Conservation (phyloP, 2,888 invertebrate species). For the Mimachlamys varia region DNA sequence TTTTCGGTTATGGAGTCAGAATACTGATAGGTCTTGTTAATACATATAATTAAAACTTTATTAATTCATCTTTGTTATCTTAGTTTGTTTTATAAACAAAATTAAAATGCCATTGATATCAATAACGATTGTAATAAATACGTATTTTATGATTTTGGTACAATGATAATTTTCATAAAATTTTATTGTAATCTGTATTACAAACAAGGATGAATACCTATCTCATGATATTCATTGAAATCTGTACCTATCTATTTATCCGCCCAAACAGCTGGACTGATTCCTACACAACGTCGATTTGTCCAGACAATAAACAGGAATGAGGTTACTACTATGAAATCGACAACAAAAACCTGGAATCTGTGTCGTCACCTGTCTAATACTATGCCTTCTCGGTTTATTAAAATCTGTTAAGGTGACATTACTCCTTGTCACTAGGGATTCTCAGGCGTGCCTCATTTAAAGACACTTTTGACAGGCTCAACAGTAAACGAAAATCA, state of each 20-base stretch:
- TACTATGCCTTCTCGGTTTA: neutral
- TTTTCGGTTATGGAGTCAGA: neutral
- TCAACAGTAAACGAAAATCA: neutral
- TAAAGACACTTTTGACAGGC: neutral
- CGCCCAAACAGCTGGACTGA: neutral
- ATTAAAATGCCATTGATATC: no score
- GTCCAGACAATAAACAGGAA: no score
- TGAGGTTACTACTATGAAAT: no score
- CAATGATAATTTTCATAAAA: no score
- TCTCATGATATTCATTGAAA: neutral
- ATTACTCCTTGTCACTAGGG: neutral
- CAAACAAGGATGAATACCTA: neutral
- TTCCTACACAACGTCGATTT: neutral
- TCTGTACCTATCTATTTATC: neutral
- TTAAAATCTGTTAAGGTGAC: neutral
- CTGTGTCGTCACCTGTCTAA: neutral
- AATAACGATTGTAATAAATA: no score
- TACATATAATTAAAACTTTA: no score
- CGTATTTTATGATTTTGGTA: no score
- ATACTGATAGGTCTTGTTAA: no score
- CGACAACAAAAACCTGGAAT: neutral
- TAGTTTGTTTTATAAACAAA: neutral
- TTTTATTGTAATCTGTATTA: neutral
- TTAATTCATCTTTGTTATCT: neutral
- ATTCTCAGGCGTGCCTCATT: neutral